Evolutionary conservation across 1,140 invertebrate species (phyloP), one percentile per base, ranked within the genome.

Genomic region (Neomicropteryx cornuta): DNA sequence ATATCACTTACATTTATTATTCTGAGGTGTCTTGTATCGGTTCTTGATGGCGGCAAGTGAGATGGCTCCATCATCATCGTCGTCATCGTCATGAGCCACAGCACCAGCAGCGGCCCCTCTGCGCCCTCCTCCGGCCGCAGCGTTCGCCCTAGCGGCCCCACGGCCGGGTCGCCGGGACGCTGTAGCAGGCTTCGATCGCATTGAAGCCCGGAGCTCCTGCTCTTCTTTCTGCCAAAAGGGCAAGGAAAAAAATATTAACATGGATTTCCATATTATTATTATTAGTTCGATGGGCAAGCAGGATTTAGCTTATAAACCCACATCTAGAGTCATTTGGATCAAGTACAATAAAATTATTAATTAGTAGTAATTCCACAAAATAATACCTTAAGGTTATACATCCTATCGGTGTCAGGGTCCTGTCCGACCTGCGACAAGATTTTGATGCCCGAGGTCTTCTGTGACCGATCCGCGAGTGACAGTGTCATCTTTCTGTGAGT

Each of bases 401-500:
- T 79, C 55, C 88, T 76, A 55, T 95, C 85, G 24, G 85, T 81
- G 58, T 97, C 94, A 4, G 94, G 94, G 72, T 98, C 92, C 44
- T 79, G 76, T 11, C 91, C 93, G 37, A 95, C 90, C 62, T 87
- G 88, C 0, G 91, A 93, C 32, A 98, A 63, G 19, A 99, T 90
- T 69, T 97, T 95, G 49, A 99, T 96, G 39, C 95, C 94, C 13
- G 87, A 83, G 8, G 90, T 87, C 61, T 98, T 98, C 37, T 87
- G 87, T n/a, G 90, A 95, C 8, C 95, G 75, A 59, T 99, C 96
- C 3, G 95, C 96, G 31, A 98, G 68, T 0, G 92, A 97, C 61
- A 97, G 74, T 1, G 95, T 98, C 83, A 99, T 96, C 73, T 99
- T 98, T 42, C 93, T 78, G 68, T 99, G 95, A 2, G 95, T 98